Conservation (phyloP, 1,140 invertebrate species). For the Limonius californicus region DNA sequence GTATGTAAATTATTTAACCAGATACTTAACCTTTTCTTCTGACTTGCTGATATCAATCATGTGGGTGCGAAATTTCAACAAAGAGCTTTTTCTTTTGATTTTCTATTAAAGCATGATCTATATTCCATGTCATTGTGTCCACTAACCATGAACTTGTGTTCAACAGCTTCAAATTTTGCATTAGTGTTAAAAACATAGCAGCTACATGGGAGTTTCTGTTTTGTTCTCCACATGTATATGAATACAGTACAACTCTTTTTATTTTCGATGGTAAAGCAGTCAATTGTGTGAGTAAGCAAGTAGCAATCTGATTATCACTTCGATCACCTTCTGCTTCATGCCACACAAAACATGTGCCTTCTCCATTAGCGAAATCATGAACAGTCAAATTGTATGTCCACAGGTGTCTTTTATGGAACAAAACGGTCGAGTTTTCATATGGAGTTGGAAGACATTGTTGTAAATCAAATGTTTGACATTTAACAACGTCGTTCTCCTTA, state of each 20-base stretch:
- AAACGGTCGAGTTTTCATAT: slow-evolving; percentile 28
- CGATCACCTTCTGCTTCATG: neutral
- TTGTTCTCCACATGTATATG: slow-evolving; percentile 41
- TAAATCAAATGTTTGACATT: slow-evolving; percentile 31
- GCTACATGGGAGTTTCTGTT: slow-evolving; percentile 38
- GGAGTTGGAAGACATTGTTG: slow-evolving; percentile 43
- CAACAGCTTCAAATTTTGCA: slow-evolving; percentile 25
- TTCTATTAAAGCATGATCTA: slow-evolving; percentile 34
- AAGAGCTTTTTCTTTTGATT: slow-evolving; percentile 6
- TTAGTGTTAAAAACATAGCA: slow-evolving; percentile 13
- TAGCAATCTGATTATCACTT: neutral
- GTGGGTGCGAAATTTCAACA: neutral
- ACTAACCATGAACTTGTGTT: slow-evolving; percentile 43
- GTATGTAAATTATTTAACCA: neutral
- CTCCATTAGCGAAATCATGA: slow-evolving; percentile 32
- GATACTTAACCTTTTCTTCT: neutral
- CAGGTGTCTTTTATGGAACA: slow-evolving; percentile 43
- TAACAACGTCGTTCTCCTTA: neutral
- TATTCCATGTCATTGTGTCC: slow-evolving; percentile 43
- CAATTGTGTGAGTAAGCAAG: neutral
- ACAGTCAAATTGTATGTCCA: slow-evolving; percentile 47
- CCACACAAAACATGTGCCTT: slow-evolving; percentile 17
- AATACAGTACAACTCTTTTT: slow-evolving; percentile 38
- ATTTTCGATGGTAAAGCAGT: slow-evolving; percentile 28
- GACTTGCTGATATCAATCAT: slow-evolving; percentile 8